These are phyloP conservation scores for Nycticryphes semicollaris DNA, from an alignment of 2,113 vertebrate genomes.

Conservation along the genomic window DNA sequence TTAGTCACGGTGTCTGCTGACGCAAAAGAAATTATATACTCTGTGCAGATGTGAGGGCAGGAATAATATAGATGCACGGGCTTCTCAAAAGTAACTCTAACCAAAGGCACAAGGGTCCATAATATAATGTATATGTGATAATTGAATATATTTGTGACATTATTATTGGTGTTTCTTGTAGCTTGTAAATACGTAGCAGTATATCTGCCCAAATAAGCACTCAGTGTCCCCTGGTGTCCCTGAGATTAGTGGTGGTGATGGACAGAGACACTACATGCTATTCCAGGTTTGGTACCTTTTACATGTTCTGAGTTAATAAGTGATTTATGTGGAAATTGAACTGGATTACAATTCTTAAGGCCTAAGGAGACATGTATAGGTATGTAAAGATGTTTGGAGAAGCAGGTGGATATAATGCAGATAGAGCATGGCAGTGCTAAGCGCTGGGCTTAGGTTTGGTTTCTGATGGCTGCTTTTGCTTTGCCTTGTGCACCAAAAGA, in stretches of 20 bases:
- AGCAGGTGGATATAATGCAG: not conserved
- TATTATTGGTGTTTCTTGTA: not conserved
- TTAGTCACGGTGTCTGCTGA: not conserved
- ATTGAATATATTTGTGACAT: not conserved
- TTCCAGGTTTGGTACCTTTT: not conserved
- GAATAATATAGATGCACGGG: not conserved
- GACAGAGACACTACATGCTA: not conserved
- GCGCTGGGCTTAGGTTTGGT: not conserved
- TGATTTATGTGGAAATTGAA: not conserved
- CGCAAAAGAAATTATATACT: not conserved
- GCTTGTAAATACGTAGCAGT: not conserved
- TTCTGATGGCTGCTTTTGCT: constrained; percentile 16
- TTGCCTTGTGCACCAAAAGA: not conserved
- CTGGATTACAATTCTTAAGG: not conserved
- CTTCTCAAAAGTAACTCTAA: not conserved
- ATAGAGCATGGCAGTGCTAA: not conserved
- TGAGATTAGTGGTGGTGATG: not conserved
- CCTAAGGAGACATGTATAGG: not conserved
- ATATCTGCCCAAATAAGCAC: not conserved
- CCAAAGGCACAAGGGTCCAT: accelerated
- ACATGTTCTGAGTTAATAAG: not conserved
- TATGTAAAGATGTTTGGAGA: constrained; percentile 17
- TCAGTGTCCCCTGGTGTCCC: not conserved
- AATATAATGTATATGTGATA: not conserved
- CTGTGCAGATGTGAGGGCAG: not conserved